Percentiles rank a stretch among this genome's conserved stretches.
These are phyloP conservation scores for Scomber colias DNA, from an alignment of 2,113 vertebrate genomes.

Conservation along the genomic window DNA sequence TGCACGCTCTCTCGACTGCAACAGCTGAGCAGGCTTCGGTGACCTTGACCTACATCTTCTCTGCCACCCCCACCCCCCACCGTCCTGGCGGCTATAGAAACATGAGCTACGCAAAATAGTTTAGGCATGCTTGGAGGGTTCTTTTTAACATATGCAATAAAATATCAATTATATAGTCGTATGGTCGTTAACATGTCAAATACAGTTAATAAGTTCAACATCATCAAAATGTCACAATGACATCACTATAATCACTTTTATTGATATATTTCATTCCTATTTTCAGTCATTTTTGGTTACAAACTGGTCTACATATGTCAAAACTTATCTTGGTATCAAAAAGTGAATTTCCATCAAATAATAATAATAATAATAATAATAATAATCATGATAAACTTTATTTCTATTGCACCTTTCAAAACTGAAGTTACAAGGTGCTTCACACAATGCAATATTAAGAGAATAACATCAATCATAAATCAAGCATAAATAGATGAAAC, in stretches of 20 bases:
- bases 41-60: slow-evolving; percentile 40
- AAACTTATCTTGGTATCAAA: neutral
- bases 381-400: too few relatives aligned
- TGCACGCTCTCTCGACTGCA: slow-evolving; percentile 16
- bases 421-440: too few relatives aligned
- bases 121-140: neutral
- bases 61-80: too few relatives aligned
- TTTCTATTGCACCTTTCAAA: too few relatives aligned
- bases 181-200: neutral
- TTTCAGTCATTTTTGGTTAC: neutral
- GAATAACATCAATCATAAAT: too few relatives aligned
- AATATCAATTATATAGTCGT: neutral
- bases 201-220: neutral
- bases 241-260: neutral
- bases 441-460: too few relatives aligned
- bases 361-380: too few relatives aligned
- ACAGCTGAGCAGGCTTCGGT: slow-evolving; percentile 55
- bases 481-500: too few relatives aligned
- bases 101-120: neutral
- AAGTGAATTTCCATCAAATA: neutral
- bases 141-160: neutral
- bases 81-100: too few relatives aligned
- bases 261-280: neutral
- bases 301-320: neutral
- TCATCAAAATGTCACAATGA: neutral